Conservation (phyloP, 2,797 vertebrate genomes). For the Ceryle rudis region DNA sequence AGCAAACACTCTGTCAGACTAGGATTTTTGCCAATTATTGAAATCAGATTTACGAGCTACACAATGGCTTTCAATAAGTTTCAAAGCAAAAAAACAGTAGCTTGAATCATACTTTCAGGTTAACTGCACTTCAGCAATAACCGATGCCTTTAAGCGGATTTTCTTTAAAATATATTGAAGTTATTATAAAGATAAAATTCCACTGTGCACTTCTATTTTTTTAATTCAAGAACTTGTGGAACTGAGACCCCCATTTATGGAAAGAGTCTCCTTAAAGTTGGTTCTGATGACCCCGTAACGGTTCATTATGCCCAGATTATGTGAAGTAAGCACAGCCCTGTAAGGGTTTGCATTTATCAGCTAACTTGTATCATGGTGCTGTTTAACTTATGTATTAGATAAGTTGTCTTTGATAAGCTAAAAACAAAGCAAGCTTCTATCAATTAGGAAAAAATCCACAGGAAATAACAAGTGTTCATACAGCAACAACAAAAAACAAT, state of each 20-base stretch:
- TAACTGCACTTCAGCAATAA: background rate
- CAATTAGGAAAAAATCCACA: background rate
- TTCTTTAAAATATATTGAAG: background rate
- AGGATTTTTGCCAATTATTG: background rate
- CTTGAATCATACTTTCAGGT: background rate
- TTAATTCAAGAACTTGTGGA: background rate
- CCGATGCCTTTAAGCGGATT: background rate
- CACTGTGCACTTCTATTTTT: background rate
- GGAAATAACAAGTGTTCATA: background rate
- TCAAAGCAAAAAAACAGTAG: background rate
- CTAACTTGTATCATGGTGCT: background rate
- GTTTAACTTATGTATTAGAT: background rate
- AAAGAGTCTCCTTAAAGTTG: background rate
- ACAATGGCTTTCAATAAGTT: background rate
- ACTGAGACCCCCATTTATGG: background rate
- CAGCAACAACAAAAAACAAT: background rate
- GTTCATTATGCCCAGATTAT: background rate
- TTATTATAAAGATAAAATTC: background rate
- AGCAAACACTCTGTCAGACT: background rate
- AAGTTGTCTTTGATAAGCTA: background rate
- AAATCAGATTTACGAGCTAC: background rate
- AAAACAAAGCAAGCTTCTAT: background rate
- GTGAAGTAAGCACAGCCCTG: background rate
- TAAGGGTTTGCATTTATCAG: background rate
- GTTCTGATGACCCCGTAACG: background rate